phyloP scores from a whole-genome alignment of 2,113 vertebrate genomes.

The Oceanodroma tethys region DNA sequence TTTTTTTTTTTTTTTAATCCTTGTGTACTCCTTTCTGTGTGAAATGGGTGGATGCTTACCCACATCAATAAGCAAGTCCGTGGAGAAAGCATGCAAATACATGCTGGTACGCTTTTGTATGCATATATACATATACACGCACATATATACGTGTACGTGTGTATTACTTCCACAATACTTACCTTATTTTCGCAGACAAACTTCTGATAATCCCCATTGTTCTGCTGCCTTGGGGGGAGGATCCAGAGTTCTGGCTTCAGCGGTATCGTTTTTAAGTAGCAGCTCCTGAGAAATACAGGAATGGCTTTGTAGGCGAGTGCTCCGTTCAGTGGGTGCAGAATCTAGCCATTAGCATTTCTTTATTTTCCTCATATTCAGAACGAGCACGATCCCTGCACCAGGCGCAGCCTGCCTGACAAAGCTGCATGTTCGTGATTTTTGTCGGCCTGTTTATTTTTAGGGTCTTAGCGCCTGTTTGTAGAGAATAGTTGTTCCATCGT shows the following conservation, averaged over 20 bases:
- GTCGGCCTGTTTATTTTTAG: conserved; percentile 52
- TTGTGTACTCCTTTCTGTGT: fast-evolving
- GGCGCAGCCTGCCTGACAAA: not conserved
- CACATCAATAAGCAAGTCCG: not conserved
- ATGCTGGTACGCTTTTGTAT: not conserved
- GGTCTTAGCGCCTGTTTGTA: conserved; percentile 43
- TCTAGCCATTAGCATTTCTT: not conserved
- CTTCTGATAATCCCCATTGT: fast-evolving
- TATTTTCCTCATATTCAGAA: fast-evolving
- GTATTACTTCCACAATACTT: fast-evolving
- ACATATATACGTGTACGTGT: fast-evolving
- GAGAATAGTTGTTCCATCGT: conserved; percentile 52
- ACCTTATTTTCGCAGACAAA: not conserved
- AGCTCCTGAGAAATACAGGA: not conserved
- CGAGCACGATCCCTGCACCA: not conserved
- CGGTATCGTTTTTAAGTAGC: not conserved
- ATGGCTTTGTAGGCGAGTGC: fast-evolving
- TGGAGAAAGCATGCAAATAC: not conserved
- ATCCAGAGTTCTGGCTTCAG: fast-evolving
- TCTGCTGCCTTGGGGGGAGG: not conserved
- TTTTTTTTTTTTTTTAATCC: not conserved
- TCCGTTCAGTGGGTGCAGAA: not conserved
- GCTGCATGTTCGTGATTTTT: not conserved
- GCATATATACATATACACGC: fast-evolving
- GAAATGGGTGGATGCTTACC: not conserved